These are phyloP conservation scores for Neoitamus cyanurus DNA, from an alignment of 2,888 invertebrate genomes.

Conservation along the genomic window DNA sequence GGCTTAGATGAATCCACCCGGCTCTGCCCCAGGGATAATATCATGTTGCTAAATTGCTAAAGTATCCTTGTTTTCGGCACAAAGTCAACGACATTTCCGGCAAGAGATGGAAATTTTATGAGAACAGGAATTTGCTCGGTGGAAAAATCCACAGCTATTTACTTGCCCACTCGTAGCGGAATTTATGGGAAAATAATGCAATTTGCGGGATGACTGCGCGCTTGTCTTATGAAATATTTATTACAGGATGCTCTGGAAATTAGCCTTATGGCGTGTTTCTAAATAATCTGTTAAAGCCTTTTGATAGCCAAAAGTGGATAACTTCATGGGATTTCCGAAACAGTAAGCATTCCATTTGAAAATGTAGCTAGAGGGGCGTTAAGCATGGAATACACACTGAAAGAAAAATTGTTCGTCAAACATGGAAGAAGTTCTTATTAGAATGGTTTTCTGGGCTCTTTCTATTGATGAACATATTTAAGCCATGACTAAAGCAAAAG, in stretches of 20 bases:
- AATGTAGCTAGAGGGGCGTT: too few relatives aligned
- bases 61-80: slow-evolving; percentile 24
- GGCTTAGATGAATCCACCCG: background rate
- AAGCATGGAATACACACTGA: too few relatives aligned
- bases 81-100: slow-evolving; percentile 36
- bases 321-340: too few relatives aligned
- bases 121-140: background rate
- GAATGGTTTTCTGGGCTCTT: too few relatives aligned
- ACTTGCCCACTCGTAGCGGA: background rate
- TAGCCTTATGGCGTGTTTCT: background rate
- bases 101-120: slow-evolving; percentile 28
- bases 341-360: too few relatives aligned
- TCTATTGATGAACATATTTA: too few relatives aligned
- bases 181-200: slow-evolving; percentile 17
- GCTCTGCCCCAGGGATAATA: background rate
- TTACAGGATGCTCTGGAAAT: background rate
- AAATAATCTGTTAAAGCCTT: too few relatives aligned
- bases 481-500: too few relatives aligned
- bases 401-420: too few relatives aligned
- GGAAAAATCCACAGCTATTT: background rate
- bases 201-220: background rate
- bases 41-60: slow-evolving; percentile 22
- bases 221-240: background rate
- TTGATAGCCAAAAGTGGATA: too few relatives aligned
- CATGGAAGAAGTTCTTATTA: too few relatives aligned